These are phyloP conservation scores for Petromus typicus DNA, from an alignment of 2,113 vertebrate species.

Conservation along the genomic window DNA sequence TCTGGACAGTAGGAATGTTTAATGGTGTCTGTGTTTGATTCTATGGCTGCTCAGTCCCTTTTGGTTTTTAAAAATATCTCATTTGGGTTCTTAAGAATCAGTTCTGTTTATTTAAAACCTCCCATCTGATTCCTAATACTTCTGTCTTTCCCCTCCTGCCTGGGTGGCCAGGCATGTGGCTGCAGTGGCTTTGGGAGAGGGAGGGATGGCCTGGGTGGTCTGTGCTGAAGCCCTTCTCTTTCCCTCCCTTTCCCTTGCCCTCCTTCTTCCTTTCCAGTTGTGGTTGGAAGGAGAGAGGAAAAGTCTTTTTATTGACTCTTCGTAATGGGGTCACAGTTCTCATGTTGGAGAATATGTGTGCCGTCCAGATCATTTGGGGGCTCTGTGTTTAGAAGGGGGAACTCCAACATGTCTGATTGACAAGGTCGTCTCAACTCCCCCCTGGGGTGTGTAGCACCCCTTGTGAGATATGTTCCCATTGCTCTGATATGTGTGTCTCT, in stretches of 20 bases:
- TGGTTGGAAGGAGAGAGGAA: conserved; percentile 49
- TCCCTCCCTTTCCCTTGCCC: background rate
- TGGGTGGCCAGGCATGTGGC: conserved; percentile 66
- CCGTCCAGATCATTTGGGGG: background rate
- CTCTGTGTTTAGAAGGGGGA: background rate
- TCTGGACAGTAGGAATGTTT: conserved; percentile 47
- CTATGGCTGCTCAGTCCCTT: conserved; percentile 13
- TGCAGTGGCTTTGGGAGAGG: background rate
- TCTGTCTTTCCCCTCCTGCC: conserved; percentile 41
- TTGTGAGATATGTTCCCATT: background rate
- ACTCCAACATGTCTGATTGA: background rate
- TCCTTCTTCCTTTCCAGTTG: conserved; percentile 19
- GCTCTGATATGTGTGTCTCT: background rate
- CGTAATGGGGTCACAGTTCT: conserved; percentile 45
- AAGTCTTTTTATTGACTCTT: conserved; percentile 49
- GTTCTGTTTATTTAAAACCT: conserved; percentile 64
- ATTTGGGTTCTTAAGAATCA: conserved; percentile 61
- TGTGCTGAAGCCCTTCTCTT: background rate
- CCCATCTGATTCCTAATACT: conserved; percentile 30
- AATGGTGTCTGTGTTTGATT: conserved; percentile 52
- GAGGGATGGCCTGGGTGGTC: conserved; percentile 54
- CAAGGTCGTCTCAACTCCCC: background rate
- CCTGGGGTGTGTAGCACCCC: background rate
- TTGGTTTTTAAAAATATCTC: conserved; percentile 67
- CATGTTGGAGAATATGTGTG: background rate